Conservation (phyloP, 2,113 vertebrate species). For the Engraulis encrasicolus region DNA sequence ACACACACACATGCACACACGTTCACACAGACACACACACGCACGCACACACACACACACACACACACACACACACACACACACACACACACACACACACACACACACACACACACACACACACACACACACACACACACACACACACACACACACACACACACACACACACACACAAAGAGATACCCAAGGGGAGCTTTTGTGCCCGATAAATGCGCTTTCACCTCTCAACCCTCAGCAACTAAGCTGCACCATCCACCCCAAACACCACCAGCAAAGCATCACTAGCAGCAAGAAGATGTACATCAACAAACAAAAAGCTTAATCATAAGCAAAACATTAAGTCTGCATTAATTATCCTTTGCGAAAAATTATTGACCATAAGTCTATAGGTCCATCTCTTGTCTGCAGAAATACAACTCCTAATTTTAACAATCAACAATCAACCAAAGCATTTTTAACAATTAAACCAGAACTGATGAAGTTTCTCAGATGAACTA, state of each 20-base stretch:
- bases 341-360: not conserved
- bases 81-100: not conserved
- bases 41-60: too few species aligned
- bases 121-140: not conserved
- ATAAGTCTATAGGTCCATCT: too few species aligned
- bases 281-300: not conserved
- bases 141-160: conserved; percentile 6
- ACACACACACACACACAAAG: not conserved
- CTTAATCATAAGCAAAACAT: not conserved
- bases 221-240: conserved; percentile 2
- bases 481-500: too few species aligned
- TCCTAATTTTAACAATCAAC: too few species aligned
- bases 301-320: too few species aligned
- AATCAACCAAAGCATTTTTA: too few species aligned
- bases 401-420: too few species aligned
- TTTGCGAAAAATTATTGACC: not conserved
- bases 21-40: too few species aligned
- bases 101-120: not conserved
- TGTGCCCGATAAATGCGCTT: not conserved
- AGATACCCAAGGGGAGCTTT: not conserved
- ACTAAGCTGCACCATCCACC: not conserved
- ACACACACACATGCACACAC: conserved; percentile 19
- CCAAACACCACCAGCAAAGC: not conserved
- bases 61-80: too few species aligned
- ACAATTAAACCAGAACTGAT: too few species aligned